Base-by-base conservation (phyloP, 2,888 invertebrate genomes). In the Thecocarcelia acutangulata region DNA sequence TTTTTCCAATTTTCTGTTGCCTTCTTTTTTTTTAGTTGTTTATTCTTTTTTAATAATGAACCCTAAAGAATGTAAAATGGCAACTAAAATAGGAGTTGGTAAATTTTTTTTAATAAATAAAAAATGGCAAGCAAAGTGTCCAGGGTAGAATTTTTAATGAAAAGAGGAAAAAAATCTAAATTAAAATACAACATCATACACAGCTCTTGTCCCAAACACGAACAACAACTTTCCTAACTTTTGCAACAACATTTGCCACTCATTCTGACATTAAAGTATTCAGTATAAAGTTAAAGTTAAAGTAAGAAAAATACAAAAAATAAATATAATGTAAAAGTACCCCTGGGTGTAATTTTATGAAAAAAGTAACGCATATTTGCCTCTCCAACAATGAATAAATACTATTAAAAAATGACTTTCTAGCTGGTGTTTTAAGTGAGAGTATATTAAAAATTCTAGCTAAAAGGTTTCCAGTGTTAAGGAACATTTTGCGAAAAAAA, bases 301-400 rank as follows among this genome's bases (percentile, higher is more conserved):
- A 24, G 3, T 3, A 24, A 24, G 5, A 24, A 24, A 24, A 24
- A 24, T 3, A 24, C 24, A 24, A 24, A 72, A 56, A 28, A 28
- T 61, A 46, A 37, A 50, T 24, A 56, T 17, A 73, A 48, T 13
- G 46, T 70, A 78, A 82, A 78, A 74, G 74, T 78, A 48, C 82
- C 74, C 82, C 59, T 56, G 82, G 78, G 82, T 78, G 69, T 78
- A 64, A 74, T 82, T 82, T 82, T 70, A 64, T 64, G 74, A 54
- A 69, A 66, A 61, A 33, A 33, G 33, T 68, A 69, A 66, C 59
- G 69, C 69, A 74, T 64, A 64, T 76, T 69, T 44, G 33, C 37
- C 17, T 33, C 11, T 44, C 19, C 68, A n/a, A 15, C 50, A 21
- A 46, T 50, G 15, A 68, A 12, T 24, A 52, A 76, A 52, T 68